Base-by-base conservation (phyloP, 23 tunicate species). In the Clavelina lepadiformis region DNA sequence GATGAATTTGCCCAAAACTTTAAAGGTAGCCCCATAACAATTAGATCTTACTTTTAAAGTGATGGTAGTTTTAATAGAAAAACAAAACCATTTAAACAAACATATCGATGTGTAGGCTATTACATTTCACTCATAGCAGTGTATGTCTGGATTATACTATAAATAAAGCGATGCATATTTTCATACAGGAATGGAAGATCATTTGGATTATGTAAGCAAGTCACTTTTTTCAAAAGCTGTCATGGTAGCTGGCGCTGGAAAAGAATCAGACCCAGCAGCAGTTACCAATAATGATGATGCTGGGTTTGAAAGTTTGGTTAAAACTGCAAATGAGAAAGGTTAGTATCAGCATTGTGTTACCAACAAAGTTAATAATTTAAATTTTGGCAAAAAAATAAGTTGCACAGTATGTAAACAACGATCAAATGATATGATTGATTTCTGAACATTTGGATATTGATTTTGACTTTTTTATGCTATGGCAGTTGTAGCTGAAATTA, bases 181-280 rank as follows among this genome's bases (percentile, higher is more conserved):
- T 51, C 2, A 21, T 49, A 35, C 62, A 74, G 80, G 71, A 19
- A 66, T 66, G 66, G 44, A 65, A 38, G 57, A 76, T 15, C 73
- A 53, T 55, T 50, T 76, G 46, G 62, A 56, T 1, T 76, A 76
- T 33, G 26, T 76, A 3, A 28, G 38, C 21, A 25, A 34, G 0
- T 35, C 31, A 30, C 56, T 66, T 46, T 57, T 46, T 66, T n/a
- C 72, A 3, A 45, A 66, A 45, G 30, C 35, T 4, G 30, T 66
- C 5, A 13, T 66, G 8, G 5, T 69, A 3, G 22, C 63, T 69
- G 47, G 63, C 11, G 63, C 18, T 21, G 46, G n/a, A 31, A 60
- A 28, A 8, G 46, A 31, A 26, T 5, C 11, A 6, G 56, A 63
- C 25, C 5, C 24, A 21, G 24, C 51, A 23, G 61, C 38, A n/a